Percentiles rank a stretch among this genome's conserved stretches.
Conservation (phyloP, 2,888 invertebrate genomes). For the Melanchra persicariae region DNA sequence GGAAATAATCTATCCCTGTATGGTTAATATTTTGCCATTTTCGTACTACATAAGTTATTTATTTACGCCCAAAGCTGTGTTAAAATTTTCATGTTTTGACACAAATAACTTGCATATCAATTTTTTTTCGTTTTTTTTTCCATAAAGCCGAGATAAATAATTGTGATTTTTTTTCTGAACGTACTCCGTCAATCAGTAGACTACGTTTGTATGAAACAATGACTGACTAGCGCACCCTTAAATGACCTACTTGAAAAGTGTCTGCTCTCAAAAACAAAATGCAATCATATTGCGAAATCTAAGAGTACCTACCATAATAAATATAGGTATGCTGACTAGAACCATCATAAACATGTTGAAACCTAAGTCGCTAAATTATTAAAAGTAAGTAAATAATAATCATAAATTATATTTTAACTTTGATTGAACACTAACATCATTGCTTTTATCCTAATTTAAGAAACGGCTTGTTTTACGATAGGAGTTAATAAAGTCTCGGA, state of each 20-base stretch:
- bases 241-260: not conserved
- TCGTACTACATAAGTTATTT: no score
- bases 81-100: no score
- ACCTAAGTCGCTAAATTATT: slow-evolving; percentile 41
- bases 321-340: slow-evolving; percentile 64
- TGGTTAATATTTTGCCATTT: no score
- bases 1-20: no score
- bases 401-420: slow-evolving; percentile 33
- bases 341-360: slow-evolving; percentile 48
- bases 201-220: no score
- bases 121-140: no score
- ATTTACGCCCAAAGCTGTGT: no score
- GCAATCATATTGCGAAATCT: slow-evolving; percentile 49
- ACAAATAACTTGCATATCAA: no score
- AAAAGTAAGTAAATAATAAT: slow-evolving; percentile 23
- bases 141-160: no score
- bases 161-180: no score
- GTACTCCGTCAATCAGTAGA: no score
- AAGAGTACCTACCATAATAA: slow-evolving; percentile 30
- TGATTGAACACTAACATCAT: slow-evolving; percentile 59
- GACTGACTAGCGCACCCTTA: no score
- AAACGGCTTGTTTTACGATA: slow-evolving; percentile 32
- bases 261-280: slow-evolving; percentile 32
- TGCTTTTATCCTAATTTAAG: slow-evolving; percentile 37
- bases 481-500: not conserved